Evolutionary conservation across 2,113 vertebrate species (phyloP).

Genomic region (Candoia aspera): DNA sequence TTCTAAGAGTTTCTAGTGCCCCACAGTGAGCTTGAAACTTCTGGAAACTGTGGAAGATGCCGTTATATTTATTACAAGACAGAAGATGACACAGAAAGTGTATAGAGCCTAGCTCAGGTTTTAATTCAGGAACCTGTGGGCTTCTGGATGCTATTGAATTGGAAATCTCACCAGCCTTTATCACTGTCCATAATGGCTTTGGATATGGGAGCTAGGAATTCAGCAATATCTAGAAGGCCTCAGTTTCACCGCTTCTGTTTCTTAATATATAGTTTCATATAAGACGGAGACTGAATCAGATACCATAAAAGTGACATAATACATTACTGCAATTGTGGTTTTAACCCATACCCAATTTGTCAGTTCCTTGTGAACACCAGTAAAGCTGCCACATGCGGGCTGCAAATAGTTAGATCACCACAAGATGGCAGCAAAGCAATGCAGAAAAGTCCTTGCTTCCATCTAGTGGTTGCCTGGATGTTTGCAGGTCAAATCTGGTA

Average conservation of each 20-base stretch:
- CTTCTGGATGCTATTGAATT: neutral
- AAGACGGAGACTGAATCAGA: neutral
- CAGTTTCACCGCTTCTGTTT: neutral
- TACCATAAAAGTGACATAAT: neutral
- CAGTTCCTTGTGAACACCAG: neutral
- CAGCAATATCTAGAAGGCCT: neutral
- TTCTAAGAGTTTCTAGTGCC: neutral
- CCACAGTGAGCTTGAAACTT: neutral
- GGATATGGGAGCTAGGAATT: neutral
- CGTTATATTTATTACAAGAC: neutral
- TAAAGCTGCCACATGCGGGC: neutral
- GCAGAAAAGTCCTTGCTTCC: neutral
- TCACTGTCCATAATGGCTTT: neutral
- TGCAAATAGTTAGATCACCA: neutral
- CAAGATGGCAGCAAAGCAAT: neutral
- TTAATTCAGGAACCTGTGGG: neutral
- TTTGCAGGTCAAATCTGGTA: neutral
- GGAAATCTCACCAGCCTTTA: neutral
- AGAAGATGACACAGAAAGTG: neutral
- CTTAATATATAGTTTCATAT: neutral
- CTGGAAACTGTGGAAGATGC: neutral
- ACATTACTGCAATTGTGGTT: neutral
- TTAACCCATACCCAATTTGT: neutral
- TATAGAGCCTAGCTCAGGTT: neutral
- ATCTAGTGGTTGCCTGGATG: neutral